These are phyloP conservation scores for Myxocyprinus asiaticus DNA, from an alignment of 2,113 vertebrate species.

Conservation along the genomic window DNA sequence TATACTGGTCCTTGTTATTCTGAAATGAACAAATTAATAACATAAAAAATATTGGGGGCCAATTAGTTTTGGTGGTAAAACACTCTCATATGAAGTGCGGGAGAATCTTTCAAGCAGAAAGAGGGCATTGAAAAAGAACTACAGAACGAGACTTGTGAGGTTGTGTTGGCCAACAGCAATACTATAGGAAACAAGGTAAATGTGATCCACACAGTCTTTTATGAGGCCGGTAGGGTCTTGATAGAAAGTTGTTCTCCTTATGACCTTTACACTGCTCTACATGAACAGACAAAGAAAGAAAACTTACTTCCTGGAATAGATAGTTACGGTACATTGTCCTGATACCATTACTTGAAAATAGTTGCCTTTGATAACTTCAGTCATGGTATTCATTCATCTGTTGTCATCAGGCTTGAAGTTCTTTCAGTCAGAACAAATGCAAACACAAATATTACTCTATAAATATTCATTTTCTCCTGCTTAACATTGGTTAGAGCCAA, in stretches of 20 bases:
- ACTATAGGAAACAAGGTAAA: conserved; percentile 52
- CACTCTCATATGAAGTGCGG: too few relatives aligned
- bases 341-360: neutral
- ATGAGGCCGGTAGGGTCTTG: conserved; percentile 54
- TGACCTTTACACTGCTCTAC: conserved; percentile 41
- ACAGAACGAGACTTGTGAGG: too few relatives aligned
- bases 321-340: too few relatives aligned
- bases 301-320: neutral
- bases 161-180: too few relatives aligned
- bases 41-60: too few relatives aligned
- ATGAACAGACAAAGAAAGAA: conserved; percentile 2
- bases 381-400: neutral
- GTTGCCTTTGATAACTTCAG: neutral
- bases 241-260: conserved; percentile 1
- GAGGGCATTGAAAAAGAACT: too few relatives aligned
- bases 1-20: too few relatives aligned
- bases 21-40: too few relatives aligned
- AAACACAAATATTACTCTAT: neutral
- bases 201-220: conserved; percentile 64
- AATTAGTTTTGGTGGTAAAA: too few relatives aligned
- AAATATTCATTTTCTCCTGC: neutral
- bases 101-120: too few relatives aligned
- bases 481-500: too few relatives aligned
- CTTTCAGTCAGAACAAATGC: neutral
- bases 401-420: conserved; percentile 5